Conservation (phyloP, 2,888 invertebrate genomes). For the Cerceris rybyensis region DNA sequence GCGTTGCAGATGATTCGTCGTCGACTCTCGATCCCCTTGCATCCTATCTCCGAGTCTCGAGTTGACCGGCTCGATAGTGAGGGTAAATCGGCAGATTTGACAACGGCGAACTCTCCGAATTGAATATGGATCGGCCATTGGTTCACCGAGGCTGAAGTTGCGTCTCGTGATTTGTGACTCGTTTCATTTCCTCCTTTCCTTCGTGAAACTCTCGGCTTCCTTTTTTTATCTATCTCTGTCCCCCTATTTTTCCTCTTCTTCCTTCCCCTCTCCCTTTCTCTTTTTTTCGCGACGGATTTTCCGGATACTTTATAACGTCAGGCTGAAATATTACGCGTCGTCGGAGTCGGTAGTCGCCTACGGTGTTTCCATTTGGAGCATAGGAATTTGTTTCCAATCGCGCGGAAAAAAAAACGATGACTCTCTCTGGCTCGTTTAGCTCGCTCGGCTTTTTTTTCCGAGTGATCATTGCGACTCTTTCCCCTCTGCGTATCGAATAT, state of each 20-base stretch:
- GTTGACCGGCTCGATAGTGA: not conserved
- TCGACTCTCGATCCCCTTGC: slow-evolving; percentile 9
- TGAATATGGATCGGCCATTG: slow-evolving; percentile 31
- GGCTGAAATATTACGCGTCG: not conserved
- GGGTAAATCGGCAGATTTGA: slow-evolving; percentile 53
- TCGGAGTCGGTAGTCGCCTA: not conserved
- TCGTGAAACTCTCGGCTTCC: not conserved
- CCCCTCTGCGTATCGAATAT: no score
- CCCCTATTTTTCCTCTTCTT: not conserved
- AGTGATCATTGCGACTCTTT: no score
- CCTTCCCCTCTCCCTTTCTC: not conserved
- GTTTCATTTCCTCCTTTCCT: slow-evolving; percentile 43
- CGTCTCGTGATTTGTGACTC: slow-evolving; percentile 54
- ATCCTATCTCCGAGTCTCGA: slow-evolving; percentile 12
- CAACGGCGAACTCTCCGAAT: slow-evolving; percentile 32
- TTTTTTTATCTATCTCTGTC: slow-evolving; percentile 1
- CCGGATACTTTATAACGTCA: not conserved
- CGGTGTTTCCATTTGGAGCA: not conserved
- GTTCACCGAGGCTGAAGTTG: not conserved
- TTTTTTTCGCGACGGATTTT: not conserved
- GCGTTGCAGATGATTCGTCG: slow-evolving; percentile 58
- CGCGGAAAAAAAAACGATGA: no score
- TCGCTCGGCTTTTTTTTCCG: no score
- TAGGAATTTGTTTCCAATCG: no score
- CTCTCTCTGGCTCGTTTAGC: no score